Evolutionary conservation across 1,140 invertebrate genomes (phyloP).

Genomic region (Gonioctena quinquepunctata): DNA sequence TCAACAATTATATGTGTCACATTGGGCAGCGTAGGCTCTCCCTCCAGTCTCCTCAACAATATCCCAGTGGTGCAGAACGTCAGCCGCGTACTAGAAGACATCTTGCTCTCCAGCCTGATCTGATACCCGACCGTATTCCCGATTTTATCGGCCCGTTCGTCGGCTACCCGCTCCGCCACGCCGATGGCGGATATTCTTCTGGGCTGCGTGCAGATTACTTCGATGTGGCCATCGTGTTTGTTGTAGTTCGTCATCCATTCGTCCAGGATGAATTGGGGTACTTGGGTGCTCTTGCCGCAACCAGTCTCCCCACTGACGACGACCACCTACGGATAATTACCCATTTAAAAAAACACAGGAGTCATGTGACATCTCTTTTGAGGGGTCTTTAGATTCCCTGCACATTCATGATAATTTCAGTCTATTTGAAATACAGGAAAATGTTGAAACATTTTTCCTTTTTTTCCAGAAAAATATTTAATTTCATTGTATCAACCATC

Average conservation of each 20-base stretch:
- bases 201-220: constrained; percentile 92
- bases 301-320: constrained; percentile 86
- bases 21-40: constrained; percentile 70
- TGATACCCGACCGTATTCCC: constrained; percentile 87
- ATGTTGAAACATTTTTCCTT: too few species aligned
- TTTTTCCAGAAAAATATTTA: too few species aligned
- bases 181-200: constrained; percentile 89
- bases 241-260: constrained; percentile 65
- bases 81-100: constrained; percentile 75
- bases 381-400: too few species aligned
- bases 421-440: too few species aligned
- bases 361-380: too few species aligned
- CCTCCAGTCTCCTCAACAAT: constrained; percentile 76
- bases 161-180: constrained; percentile 86
- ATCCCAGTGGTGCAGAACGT: constrained; percentile 93
- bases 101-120: constrained; percentile 77
- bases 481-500: too few species aligned
- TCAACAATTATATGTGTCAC: constrained; percentile 84
- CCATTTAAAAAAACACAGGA: too few species aligned
- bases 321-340: too few species aligned
- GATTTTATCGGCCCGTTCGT: constrained; percentile 81
- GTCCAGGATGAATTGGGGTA: constrained; percentile 91
- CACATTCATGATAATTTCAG: too few species aligned
- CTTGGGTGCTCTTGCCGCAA: constrained; percentile 88
- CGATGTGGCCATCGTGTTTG: constrained; percentile 61